These are phyloP conservation scores for Stramonita haemastoma DNA, from an alignment of 2,888 invertebrate genomes.

Conservation along the genomic window DNA sequence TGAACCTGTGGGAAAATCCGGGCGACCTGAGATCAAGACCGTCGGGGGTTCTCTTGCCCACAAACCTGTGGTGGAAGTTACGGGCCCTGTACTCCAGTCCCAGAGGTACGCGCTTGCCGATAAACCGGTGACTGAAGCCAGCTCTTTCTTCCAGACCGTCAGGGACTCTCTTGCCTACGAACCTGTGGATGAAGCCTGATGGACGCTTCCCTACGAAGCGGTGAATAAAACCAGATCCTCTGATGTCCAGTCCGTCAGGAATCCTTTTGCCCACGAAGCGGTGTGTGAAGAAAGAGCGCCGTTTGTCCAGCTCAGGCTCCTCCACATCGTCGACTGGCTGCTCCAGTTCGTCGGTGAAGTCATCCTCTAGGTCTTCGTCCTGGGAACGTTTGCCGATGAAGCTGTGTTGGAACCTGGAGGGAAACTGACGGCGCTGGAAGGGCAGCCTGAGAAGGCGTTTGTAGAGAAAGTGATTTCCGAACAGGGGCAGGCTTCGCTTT, in stretches of 20 bases:
- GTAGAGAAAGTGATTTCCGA: conserved; percentile 41
- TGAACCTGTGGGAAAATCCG: conserved; percentile 39
- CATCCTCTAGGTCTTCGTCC: neutral
- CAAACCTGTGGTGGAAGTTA: conserved; percentile 32
- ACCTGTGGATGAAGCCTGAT: conserved; percentile 42
- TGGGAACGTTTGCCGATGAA: conserved; percentile 41
- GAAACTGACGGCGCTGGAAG: conserved; percentile 37
- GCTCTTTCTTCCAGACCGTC: conserved; percentile 26
- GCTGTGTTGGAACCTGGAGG: conserved; percentile 34
- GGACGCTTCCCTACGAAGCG: conserved; percentile 44
- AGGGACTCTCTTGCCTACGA: conserved; percentile 45
- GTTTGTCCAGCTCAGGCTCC: conserved; percentile 27
- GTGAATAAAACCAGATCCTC: conserved; percentile 37
- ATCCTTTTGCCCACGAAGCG: conserved; percentile 34
- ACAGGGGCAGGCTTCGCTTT: conserved; percentile 34
- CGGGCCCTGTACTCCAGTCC: conserved; percentile 24
- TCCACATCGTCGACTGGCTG: neutral
- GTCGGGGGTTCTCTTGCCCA: conserved; percentile 41
- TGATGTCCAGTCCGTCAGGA: neutral
- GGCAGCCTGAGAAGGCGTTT: conserved; percentile 36
- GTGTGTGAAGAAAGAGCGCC: conserved; percentile 23
- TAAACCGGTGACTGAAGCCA: conserved; percentile 37
- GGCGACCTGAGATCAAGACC: conserved; percentile 17
- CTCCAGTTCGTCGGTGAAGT: neutral
- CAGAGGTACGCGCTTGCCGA: conserved; percentile 40